Conservation (phyloP, 2,888 invertebrate species). For the Eupithecia insigniata region DNA sequence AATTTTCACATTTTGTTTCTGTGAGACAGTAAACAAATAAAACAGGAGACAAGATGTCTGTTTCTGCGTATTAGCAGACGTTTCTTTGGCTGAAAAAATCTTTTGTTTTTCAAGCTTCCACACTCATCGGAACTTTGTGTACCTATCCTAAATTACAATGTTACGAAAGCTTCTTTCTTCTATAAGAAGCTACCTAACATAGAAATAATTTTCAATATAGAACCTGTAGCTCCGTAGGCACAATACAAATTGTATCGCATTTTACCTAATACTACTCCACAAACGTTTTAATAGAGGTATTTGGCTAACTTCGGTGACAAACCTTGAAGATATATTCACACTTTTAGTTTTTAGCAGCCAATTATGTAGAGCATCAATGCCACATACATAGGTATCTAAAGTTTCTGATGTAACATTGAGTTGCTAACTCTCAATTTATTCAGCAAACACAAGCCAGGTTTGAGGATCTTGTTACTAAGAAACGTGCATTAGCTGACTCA, state of each 20-base stretch:
- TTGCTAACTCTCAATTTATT: constrained; percentile 18
- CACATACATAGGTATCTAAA: constrained; percentile 4
- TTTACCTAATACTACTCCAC: background rate
- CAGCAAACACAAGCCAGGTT: constrained; percentile 6
- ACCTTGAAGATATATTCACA: constrained; percentile 14
- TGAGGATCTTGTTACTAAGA: constrained; percentile 12
- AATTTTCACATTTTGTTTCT: background rate
- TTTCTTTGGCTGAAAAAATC: background rate
- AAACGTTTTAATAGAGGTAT: background rate
- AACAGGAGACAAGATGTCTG: background rate
- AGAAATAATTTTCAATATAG: background rate
- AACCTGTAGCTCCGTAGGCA: background rate
- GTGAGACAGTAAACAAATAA: background rate
- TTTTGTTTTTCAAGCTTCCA: background rate
- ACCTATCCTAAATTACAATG: background rate
- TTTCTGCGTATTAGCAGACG: background rate
- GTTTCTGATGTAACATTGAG: constrained; percentile 5
- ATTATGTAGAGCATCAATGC: constrained; percentile 22
- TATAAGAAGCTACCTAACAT: background rate
- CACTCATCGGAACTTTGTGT: background rate
- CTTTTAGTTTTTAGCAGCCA: constrained; percentile 20
- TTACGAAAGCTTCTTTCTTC: background rate
- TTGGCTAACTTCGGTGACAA: background rate
- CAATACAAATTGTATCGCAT: background rate
- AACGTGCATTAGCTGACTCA: background rate